Evolutionary conservation across 2,888 invertebrate genomes (phyloP).

Genomic region (Mimumesa dahlbomi): DNA sequence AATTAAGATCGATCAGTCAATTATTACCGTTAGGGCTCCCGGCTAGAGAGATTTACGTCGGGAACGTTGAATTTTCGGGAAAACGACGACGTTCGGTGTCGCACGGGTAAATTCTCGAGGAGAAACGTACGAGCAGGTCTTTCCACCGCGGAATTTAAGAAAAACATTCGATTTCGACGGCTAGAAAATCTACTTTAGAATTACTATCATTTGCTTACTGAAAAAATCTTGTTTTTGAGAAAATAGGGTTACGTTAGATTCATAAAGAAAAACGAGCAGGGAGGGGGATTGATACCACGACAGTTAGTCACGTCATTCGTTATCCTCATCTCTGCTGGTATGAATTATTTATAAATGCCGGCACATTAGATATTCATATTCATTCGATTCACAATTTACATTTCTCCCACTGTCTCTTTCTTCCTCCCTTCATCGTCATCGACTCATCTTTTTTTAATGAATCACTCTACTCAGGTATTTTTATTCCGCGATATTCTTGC

Average conservation of each 20-base stretch:
- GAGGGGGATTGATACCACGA: neutral
- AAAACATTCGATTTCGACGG: no score
- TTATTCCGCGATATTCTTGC: conserved; percentile 10
- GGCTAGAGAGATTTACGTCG: no score
- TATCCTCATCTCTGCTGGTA: conserved; percentile 22
- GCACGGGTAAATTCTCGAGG: no score
- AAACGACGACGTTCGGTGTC: no score
- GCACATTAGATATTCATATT: conserved; percentile 38
- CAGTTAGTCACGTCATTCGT: neutral
- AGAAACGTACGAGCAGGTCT: no score
- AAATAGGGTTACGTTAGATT: neutral
- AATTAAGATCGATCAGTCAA: neutral
- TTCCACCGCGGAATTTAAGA: no score
- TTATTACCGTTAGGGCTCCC: no score
- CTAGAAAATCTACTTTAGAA: no score
- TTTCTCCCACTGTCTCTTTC: neutral
- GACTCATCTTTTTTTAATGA: conserved; percentile 16
- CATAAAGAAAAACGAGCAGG: neutral
- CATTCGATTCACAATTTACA: conserved; percentile 36
- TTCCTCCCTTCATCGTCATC: neutral
- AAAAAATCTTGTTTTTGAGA: no score
- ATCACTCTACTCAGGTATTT: neutral
- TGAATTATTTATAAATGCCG: conserved; percentile 31
- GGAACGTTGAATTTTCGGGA: no score
- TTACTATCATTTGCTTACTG: no score